These are phyloP conservation scores for Condylostylus longicornis DNA, from an alignment of 1,140 invertebrate species.

Conservation along the genomic window DNA sequence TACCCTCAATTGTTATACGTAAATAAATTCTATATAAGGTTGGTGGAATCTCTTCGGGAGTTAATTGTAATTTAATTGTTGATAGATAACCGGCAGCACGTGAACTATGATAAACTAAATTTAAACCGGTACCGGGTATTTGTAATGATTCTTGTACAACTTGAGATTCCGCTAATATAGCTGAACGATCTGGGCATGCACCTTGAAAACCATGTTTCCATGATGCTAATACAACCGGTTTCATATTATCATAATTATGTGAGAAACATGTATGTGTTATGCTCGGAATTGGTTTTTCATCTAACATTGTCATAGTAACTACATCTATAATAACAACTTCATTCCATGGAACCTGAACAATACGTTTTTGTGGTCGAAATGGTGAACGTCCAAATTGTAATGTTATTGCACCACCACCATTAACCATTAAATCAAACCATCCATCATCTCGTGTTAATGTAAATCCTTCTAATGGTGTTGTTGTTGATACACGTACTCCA, in stretches of 20 bases:
- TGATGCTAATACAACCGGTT: slow-evolving; percentile 83
- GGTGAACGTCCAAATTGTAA: slow-evolving; percentile 86
- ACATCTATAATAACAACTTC: slow-evolving; percentile 85
- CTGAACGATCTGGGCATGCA: slow-evolving; percentile 79
- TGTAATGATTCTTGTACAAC: slow-evolving; percentile 86
- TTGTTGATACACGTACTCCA: slow-evolving; percentile 84
- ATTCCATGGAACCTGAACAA: slow-evolving; percentile 93
- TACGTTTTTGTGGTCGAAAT: slow-evolving; percentile 76
- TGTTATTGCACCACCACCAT: slow-evolving; percentile 90
- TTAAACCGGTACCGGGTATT: slow-evolving; percentile 82
- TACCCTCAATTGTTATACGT: slow-evolving; percentile 85
- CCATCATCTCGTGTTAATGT: slow-evolving; percentile 82
- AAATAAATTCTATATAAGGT: slow-evolving; percentile 75
- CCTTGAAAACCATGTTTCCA: slow-evolving; percentile 96
- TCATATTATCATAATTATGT: slow-evolving; percentile 87
- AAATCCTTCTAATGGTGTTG: slow-evolving; percentile 79
- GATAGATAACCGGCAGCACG: slow-evolving; percentile 81
- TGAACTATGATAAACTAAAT: slow-evolving; percentile 90
- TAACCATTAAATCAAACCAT: slow-evolving; percentile 93
- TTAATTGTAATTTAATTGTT: slow-evolving; percentile 86
- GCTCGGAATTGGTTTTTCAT: slow-evolving; percentile 47
- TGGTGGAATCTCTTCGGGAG: slow-evolving; percentile 65
- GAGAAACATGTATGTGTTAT: slow-evolving; percentile 61
- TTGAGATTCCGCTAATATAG: slow-evolving; percentile 87
- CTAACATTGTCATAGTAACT: slow-evolving; percentile 67